Percentiles rank a stretch among this genome's conserved stretches.
Conservation (phyloP, 2,888 invertebrate species). For the Scaptomyza flava region DNA sequence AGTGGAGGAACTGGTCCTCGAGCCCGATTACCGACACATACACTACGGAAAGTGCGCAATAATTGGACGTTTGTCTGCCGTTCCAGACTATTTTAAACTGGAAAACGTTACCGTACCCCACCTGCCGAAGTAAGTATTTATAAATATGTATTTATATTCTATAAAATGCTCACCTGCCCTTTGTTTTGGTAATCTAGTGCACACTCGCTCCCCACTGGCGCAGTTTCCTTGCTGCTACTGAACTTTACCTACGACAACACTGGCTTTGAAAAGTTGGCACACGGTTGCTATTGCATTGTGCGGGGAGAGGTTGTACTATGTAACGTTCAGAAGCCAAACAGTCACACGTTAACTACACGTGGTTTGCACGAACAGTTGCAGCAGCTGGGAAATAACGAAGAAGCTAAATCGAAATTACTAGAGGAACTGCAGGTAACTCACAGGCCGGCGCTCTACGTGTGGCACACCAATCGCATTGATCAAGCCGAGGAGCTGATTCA, state of each 20-base stretch:
- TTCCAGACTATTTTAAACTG: conserved; percentile 49
- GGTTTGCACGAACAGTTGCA: conserved; percentile 64
- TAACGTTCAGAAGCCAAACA: conserved; percentile 51
- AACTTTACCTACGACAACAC: conserved; percentile 51
- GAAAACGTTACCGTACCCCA: conserved; percentile 77
- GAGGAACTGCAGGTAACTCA: conserved; percentile 49
- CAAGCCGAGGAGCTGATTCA: conserved; percentile 70
- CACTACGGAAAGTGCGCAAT: conserved; percentile 81
- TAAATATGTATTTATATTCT: background rate
- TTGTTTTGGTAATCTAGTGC: conserved; percentile 49
- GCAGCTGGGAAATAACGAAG: conserved; percentile 11
- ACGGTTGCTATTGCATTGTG: conserved; percentile 69
- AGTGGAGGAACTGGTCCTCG: conserved; percentile 78
- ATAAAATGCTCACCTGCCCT: background rate
- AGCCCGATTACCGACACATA: conserved; percentile 60
- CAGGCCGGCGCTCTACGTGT: conserved; percentile 73
- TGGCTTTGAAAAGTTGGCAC: conserved; percentile 36
- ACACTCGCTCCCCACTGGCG: conserved; percentile 73
- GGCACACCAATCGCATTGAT: conserved; percentile 61
- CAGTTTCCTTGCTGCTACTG: conserved; percentile 63
- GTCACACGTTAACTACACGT: conserved; percentile 56
- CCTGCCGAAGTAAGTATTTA: conserved; percentile 62
- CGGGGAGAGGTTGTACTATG: conserved; percentile 76
- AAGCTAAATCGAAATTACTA: conserved; percentile 27
- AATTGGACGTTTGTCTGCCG: conserved; percentile 73